Conservation (phyloP, 2,888 invertebrate species). For the Pandemis heparana region DNA sequence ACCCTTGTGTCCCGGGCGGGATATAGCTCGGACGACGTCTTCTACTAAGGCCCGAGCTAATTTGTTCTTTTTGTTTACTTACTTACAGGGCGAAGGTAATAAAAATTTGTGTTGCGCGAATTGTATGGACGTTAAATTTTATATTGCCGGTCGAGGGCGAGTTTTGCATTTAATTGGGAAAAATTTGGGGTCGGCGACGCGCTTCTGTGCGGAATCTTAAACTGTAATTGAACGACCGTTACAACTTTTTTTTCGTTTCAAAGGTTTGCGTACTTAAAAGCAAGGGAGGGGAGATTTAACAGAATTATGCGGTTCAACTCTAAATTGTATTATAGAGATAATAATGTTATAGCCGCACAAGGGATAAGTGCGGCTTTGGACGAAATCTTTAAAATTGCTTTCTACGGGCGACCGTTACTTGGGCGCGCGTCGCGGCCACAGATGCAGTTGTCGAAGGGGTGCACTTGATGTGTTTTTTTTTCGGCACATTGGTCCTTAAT, state of each 20-base stretch:
- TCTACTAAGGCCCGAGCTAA: constrained; percentile 73
- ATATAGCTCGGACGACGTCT: constrained; percentile 73
- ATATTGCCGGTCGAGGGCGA: constrained; percentile 78
- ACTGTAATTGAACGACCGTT: constrained; percentile 82
- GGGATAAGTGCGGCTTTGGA: constrained; percentile 37
- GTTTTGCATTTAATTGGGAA: constrained; percentile 85
- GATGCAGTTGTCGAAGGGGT: constrained; percentile 76
- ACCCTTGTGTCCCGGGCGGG: constrained; percentile 83
- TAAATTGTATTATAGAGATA: constrained; percentile 36
- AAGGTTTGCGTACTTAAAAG: constrained; percentile 72
- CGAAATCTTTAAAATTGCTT: constrained; percentile 35
- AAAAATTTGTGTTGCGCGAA: constrained; percentile 86
- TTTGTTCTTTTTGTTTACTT: constrained; percentile 84
- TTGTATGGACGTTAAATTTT: constrained; percentile 85
- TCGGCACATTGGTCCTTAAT: constrained; percentile 70
- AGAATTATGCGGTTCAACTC: constrained; percentile 36
- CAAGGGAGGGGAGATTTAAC: constrained; percentile 57
- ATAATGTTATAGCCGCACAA: constrained; percentile 25
- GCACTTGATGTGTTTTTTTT: constrained; percentile 70
- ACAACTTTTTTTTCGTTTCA: constrained; percentile 77
- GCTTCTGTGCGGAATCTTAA: constrained; percentile 83
- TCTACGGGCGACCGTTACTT: constrained; percentile 59
- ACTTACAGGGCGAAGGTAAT: constrained; percentile 80
- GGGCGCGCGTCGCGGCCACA: constrained; percentile 61
- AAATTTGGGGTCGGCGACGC: constrained; percentile 82